A percentile compares a stretch with the other conserved stretches of the same genome.
phyloP scores from a whole-genome alignment of 2,113 vertebrate species.

The Psophia crepitans region DNA sequence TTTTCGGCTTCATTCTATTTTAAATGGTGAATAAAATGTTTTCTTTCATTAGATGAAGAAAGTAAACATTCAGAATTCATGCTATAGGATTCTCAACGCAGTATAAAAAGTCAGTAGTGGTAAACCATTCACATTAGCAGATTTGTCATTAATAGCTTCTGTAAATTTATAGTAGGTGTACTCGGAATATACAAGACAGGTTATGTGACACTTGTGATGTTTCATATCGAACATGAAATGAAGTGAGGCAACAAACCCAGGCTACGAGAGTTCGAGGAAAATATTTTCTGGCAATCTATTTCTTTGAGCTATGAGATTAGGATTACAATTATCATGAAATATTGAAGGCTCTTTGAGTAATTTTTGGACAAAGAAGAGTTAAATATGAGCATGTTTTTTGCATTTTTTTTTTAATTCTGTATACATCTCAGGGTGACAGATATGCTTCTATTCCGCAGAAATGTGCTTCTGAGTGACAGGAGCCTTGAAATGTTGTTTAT shows the following conservation, averaged over 20 bases:
- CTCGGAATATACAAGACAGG: neutral
- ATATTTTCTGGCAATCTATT: neutral
- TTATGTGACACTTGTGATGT: neutral
- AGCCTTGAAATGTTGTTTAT: conserved; percentile 63
- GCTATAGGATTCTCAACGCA: neutral
- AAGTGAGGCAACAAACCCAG: neutral
- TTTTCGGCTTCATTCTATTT: neutral
- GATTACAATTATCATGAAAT: conserved; percentile 36
- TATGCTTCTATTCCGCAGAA: conserved; percentile 60
- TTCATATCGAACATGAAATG: neutral
- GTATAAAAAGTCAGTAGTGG: neutral
- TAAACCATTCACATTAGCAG: neutral
- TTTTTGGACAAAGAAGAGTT: conserved; percentile 44
- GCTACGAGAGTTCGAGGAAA: neutral
- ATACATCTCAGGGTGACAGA: conserved; percentile 55
- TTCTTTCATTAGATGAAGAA: neutral
- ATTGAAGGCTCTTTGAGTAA: neutral
- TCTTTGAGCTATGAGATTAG: conserved; percentile 20
- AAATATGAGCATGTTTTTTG: conserved; percentile 36
- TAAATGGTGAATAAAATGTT: neutral
- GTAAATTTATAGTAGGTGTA: neutral
- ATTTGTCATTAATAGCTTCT: neutral
- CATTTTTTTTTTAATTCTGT: neutral
- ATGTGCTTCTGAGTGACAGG: conserved; percentile 53
- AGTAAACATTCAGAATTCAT: neutral